A percentile compares a stretch with the other conserved stretches of the same genome.
Conservation (phyloP, 1,140 invertebrate genomes). For the Zaprionus taronus region DNA sequence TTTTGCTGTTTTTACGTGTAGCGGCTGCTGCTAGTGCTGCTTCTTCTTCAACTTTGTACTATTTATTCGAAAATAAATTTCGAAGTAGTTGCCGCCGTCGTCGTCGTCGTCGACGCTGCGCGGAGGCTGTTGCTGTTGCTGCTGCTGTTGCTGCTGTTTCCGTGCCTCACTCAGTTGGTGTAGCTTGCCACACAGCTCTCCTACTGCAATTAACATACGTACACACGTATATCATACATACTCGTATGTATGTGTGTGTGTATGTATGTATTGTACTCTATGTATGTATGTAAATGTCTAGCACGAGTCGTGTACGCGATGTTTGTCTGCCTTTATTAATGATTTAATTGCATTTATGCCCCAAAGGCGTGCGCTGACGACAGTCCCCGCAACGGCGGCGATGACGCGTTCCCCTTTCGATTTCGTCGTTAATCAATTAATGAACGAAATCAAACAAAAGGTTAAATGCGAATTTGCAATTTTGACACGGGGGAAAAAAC, state of each 20-base stretch:
- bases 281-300: conserved; percentile 32
- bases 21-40: conserved; percentile 51
- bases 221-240: conserved; percentile 16
- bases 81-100: conserved; percentile 68
- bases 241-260: conserved; percentile 9
- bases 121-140: conserved; percentile 4
- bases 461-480: conserved; percentile 67
- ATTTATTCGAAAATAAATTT: conserved; percentile 82
- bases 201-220: conserved; percentile 70
- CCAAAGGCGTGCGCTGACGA: conserved; percentile 70
- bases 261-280: conserved; percentile 32
- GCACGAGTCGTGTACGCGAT: conserved; percentile 46
- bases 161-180: conserved; percentile 22
- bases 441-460: conserved; percentile 71
- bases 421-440: conserved; percentile 83
- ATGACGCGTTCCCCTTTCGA: conserved; percentile 50
- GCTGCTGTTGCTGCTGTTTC: conserved; percentile 31
- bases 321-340: conserved; percentile 79
- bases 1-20: conserved; percentile 71
- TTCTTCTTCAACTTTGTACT: conserved; percentile 80
- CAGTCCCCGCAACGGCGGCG: conserved; percentile 35
- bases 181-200: conserved; percentile 54
- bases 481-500: conserved; percentile 41
- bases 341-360: conserved; percentile 79
- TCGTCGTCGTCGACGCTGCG: conserved; percentile 5